Evolutionary conservation across 2,888 invertebrate genomes (phyloP), one percentile per base, ranked within the genome.

Genomic region (Sisyra terminalis): DNA sequence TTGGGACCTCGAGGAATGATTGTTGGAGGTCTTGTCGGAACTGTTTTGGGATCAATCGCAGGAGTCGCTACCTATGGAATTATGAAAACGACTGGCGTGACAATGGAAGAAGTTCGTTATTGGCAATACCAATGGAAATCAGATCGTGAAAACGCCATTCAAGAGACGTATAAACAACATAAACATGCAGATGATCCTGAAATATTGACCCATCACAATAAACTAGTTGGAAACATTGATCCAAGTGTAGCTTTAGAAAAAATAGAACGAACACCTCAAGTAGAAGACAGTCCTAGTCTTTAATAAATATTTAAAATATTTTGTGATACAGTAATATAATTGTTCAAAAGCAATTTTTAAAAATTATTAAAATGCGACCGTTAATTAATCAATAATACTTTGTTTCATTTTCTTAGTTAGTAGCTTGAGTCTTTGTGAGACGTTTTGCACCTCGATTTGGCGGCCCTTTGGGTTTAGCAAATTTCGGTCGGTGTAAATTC

Each of bases 401-500:
- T 24, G 3, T 24, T 24, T 24, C 24, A 24, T 7, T 3, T 5
- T 3, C 24, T 10, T 32, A 41, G 29, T 41, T 48, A 43, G 37
- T 46, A 43, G 55, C 54, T 51, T 76, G 75, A 1, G 73, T 59
- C 61, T 82, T 86, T 39, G 87, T 89, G 53, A 93, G 72, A 48
- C 93, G 72, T 61, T 86, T 88, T 1, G 90, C 90, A 32, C 94
- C 94, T 53, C 94, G 71, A 57, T 84, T 85, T 4, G 89, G 87
- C 31, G 96, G 97, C 7, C 94, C 94, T 64, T 92, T 94, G 1
- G 97, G 97, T 63, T 93, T 93, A 46, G 89, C 87, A 68, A 97
- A 97, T 53, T 90, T 87, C 13, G 87, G 88, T 50, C 83, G 74
- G 58, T 89, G 84, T 34, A 89, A 70, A 59, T 80, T 85, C 55